Base-by-base conservation (phyloP, 2,113 vertebrate species). In the Lampris megalopsis region DNA sequence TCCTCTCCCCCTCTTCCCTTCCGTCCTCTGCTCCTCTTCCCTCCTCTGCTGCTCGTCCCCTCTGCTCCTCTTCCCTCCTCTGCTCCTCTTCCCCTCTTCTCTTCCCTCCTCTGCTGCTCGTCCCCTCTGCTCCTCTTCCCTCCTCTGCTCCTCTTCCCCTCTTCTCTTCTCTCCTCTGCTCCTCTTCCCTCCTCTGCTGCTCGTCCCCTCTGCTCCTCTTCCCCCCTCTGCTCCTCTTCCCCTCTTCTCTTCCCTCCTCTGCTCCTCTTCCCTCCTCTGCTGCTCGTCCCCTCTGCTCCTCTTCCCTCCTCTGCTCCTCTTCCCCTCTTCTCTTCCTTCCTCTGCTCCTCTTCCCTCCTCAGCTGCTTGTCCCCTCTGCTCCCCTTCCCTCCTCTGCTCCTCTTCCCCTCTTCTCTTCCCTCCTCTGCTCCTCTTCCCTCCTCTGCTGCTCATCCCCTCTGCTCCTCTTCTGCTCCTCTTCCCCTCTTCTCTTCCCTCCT, bases 181-280 rank as follows among this genome's bases (percentile, higher is more conserved):
- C n/a, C 77, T 79, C 75, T 67, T 45, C 6, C 6, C 43, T 45
- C 43, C 43, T 45, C 43, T 13, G 37, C 10, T 68, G 35, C 58
- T 57, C 41, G 64, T 88, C 70, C 45, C 63, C 56, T 82, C 84
- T 79, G 73, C 50, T 47, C 69, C 43, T 45, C 43, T 6, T 86
- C 77, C 66, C 68, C 64, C 80, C 83, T 86, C 81, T 24, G 49
- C 70, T 56, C 62, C 73, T 50, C 67, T 53, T 71, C 59, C 49
- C 77, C 43, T 45, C 43, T 45, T 6, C 43, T 45, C 1, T 45
- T 7, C 43, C 83, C 85, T 75, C 75, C 81, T 80, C 67, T 75
- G 68, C 62, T 63, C 68, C 79, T 76, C 65, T 62, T 82, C 72
- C 73, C 76, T 45, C 74, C 81, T 75, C 63, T 45, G 3, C 6